Base-by-base conservation (phyloP, 2,888 invertebrate genomes). In the Stegophylla sp. region DNA sequence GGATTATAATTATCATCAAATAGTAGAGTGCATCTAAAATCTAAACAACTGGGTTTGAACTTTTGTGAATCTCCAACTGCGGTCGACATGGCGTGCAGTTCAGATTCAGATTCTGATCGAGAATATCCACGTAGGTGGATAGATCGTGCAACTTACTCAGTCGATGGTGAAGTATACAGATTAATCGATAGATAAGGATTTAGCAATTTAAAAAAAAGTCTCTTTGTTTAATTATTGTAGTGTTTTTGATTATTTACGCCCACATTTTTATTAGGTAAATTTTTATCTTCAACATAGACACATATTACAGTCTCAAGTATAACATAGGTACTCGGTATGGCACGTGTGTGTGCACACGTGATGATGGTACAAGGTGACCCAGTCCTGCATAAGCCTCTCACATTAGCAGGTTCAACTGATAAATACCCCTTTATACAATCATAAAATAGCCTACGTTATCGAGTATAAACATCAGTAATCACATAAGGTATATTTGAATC, bases 21-120 rank as follows among this genome's bases (percentile, higher is more conserved):
- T 15, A n/a, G 59, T 12, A 26, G 12, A 17, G 45, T 17, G n/a
- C 23, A 66, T 20, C 48, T 43, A 12, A 56, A 26, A 53, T 15
- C 26, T 12, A 56, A 26, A 15, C 66, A 43, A 45, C 34, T 53
- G 26, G 10, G 53, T 63, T 63, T 51, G 41, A 64, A 41, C 4
- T 69, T 45, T 45, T 34, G 67, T 17, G 67, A 71, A 61, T 51
- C 41, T 26, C 45, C 56, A n/a, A 67, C 28, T 1, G 17, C 23
- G 9, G 41, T 15, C 45, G 34, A 1, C 3, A 79, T 51, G 59
- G 69, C 71, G 9, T 13, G 7, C 7, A 34, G 23, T 61, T 79
- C 69, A 28, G 79, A 79, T 69, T 79, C 79, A 7, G 79, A 79
- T 79, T 79, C 79, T n/a, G 79, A 79, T 59, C 45, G 17, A 34